Evolutionary conservation across 23 tunicate species (phyloP).

Genomic region (Ciona savignyi): DNA sequence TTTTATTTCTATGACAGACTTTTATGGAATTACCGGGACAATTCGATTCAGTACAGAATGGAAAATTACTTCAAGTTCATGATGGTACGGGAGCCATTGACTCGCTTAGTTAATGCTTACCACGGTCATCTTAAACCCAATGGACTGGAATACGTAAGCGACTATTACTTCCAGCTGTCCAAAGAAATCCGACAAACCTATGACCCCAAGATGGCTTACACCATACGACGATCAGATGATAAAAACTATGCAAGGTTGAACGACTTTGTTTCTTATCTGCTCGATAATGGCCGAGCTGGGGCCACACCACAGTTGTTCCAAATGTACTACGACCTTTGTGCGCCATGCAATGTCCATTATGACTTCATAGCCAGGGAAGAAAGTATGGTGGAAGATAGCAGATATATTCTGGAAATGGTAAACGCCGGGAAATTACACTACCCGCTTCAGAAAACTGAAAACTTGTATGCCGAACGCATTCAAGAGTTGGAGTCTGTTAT

Average conservation of each 20-base stretch:
- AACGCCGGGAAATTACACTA: not conserved
- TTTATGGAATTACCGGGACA: not conserved
- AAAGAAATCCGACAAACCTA: not conserved
- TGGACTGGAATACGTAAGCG: not conserved
- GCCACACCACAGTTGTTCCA: not conserved
- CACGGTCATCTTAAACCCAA: not conserved
- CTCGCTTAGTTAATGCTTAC: not conserved
- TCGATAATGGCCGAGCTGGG: not conserved
- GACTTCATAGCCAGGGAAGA: not conserved
- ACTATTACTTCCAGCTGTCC: not conserved
- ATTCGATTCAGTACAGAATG: not conserved
- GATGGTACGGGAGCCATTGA: not conserved
- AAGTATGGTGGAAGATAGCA: not conserved
- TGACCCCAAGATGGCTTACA: not conserved
- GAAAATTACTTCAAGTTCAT: not conserved
- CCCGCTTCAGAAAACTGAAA: not conserved
- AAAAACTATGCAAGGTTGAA: not conserved
- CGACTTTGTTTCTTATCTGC: not conserved
- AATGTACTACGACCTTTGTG: not conserved
- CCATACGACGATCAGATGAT: not conserved
- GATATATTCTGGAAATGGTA: not conserved
- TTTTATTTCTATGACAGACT: too few species aligned
- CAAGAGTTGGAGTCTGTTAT: not conserved
- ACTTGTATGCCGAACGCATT: too few species aligned
- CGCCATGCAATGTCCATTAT: slow-evolving; percentile 3